phyloP scores from a whole-genome alignment of 2,113 vertebrate species.

The Sander vitreus region DNA sequence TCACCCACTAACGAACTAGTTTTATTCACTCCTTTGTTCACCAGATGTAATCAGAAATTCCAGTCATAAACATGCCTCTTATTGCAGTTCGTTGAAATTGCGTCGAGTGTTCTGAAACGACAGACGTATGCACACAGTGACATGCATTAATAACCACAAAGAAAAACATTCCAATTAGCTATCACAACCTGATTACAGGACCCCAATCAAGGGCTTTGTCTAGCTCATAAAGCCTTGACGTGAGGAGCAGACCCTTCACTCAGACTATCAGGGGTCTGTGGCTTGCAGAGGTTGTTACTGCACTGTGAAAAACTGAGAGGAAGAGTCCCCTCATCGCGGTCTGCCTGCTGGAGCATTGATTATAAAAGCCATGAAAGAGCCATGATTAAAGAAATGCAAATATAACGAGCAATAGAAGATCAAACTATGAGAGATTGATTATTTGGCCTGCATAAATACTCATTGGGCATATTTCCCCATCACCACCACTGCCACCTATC shows the following conservation, averaged over 20 bases:
- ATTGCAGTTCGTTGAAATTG: slow-evolving; percentile 27
- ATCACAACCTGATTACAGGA: slow-evolving; percentile 57
- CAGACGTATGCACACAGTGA: slow-evolving; percentile 3
- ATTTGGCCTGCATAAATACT: slow-evolving; percentile 63
- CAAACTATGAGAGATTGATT: slow-evolving; percentile 37
- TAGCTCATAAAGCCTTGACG: slow-evolving; percentile 40
- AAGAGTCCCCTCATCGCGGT: slow-evolving; percentile 26
- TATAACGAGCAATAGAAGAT: slow-evolving; percentile 45
- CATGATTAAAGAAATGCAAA: slow-evolving; percentile 63
- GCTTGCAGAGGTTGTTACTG: slow-evolving; percentile 56
- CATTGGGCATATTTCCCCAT: slow-evolving; percentile 17
- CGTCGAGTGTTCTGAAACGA: slow-evolving; percentile 32
- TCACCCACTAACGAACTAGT: neutral
- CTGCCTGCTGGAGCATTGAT: slow-evolving; percentile 51
- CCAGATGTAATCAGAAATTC: slow-evolving; percentile 32
- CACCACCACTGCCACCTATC: slow-evolving; percentile 45
- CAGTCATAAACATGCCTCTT: slow-evolving; percentile 26
- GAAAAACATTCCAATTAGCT: slow-evolving; percentile 34
- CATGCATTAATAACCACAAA: slow-evolving; percentile 28
- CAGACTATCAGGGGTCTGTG: slow-evolving; percentile 47
- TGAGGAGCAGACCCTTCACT: slow-evolving; percentile 59
- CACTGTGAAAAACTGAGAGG: slow-evolving; percentile 37
- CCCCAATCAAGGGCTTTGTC: slow-evolving; percentile 49
- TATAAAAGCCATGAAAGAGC: slow-evolving; percentile 51
- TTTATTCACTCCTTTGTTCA: slow-evolving; percentile 20